Percentiles rank a stretch among this genome's conserved stretches.
These are phyloP conservation scores for Hippocampus mohnikei DNA, from an alignment of 2,113 vertebrate genomes.

Conservation along the genomic window DNA sequence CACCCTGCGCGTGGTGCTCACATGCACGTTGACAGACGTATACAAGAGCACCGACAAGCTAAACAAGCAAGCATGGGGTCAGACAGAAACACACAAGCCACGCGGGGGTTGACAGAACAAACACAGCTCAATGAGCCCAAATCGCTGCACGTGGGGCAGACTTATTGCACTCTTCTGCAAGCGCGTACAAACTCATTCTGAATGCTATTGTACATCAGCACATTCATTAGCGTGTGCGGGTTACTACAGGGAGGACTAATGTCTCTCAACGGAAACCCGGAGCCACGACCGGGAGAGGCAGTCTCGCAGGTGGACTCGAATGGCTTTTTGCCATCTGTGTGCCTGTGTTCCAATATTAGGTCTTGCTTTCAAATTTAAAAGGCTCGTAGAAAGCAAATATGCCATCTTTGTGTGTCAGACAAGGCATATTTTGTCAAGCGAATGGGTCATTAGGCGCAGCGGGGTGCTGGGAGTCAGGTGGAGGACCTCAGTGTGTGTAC, in stretches of 20 bases:
- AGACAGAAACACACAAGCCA: slow-evolving; percentile 1
- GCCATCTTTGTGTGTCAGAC: slow-evolving; percentile 26
- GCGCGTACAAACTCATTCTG: slow-evolving; percentile 23
- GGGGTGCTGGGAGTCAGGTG: slow-evolving; percentile 56
- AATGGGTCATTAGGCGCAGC: slow-evolving; percentile 53
- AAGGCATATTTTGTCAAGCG: slow-evolving; percentile 50
- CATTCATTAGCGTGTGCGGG: slow-evolving; percentile 52
- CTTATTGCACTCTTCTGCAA: slow-evolving; percentile 14
- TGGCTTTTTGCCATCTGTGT: slow-evolving; percentile 25
- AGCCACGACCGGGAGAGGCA: slow-evolving; percentile 14
- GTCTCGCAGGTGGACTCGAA: slow-evolving; percentile 11
- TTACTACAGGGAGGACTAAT: slow-evolving; percentile 41
- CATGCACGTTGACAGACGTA: neutral
- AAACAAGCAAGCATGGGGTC: slow-evolving; percentile 16
- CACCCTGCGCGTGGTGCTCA: neutral
- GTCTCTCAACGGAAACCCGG: slow-evolving; percentile 46
- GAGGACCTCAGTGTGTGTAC: slow-evolving; percentile 31
- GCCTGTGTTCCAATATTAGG: slow-evolving; percentile 24
- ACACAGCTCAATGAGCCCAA: neutral
- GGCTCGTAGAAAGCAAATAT: slow-evolving; percentile 34
- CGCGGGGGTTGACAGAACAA: slow-evolving; percentile 8
- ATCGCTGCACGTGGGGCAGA: slow-evolving; percentile 10
- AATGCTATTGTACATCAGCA: slow-evolving; percentile 39
- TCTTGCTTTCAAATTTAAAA: slow-evolving; percentile 42
- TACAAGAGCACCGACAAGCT: neutral